phyloP scores from a whole-genome alignment of 2,113 vertebrate genomes.

The Neodontobutis hainanensis region DNA sequence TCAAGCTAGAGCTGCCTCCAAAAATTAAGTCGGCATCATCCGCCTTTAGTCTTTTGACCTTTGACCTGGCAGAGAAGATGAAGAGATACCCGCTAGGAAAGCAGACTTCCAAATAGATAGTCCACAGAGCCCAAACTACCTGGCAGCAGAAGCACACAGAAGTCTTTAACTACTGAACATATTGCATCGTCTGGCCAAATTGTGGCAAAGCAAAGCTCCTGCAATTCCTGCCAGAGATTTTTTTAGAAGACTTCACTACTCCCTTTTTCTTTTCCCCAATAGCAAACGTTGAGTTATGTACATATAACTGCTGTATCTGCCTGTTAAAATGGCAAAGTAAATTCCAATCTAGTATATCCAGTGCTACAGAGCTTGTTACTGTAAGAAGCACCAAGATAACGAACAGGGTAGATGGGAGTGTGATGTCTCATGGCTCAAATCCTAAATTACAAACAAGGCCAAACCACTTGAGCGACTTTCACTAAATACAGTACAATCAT shows the following conservation, averaged over 20 bases:
- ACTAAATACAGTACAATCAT: conserved; percentile 41
- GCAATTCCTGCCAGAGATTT: conserved; percentile 21
- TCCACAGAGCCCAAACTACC: conserved; percentile 15
- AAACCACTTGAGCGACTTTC: conserved; percentile 31
- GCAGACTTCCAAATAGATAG: background rate
- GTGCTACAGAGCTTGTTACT: conserved; percentile 42
- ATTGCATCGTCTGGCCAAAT: conserved; percentile 23
- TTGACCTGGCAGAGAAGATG: conserved; percentile 29
- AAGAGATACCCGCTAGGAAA: conserved; percentile 26
- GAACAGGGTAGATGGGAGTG: conserved; percentile 5
- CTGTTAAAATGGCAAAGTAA: conserved; percentile 19
- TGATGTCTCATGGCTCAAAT: conserved; percentile 60
- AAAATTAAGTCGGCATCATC: conserved; percentile 16
- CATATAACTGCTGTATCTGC: conserved; percentile 13
- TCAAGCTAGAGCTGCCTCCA: background rate
- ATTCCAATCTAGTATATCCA: conserved; percentile 33
- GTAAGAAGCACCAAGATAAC: conserved; percentile 46
- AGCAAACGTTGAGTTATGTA: conserved; percentile 9
- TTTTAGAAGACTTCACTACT: conserved; percentile 12
- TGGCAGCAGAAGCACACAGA: conserved; percentile 17
- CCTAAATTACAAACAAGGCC: conserved; percentile 54
- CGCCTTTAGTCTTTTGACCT: conserved; percentile 9
- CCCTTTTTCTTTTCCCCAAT: background rate
- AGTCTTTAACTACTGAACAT: conserved; percentile 23
- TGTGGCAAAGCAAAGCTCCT: conserved; percentile 16